These are phyloP conservation scores for Tauraco erythrolophus DNA, from an alignment of 2,113 vertebrate genomes.

Conservation along the genomic window DNA sequence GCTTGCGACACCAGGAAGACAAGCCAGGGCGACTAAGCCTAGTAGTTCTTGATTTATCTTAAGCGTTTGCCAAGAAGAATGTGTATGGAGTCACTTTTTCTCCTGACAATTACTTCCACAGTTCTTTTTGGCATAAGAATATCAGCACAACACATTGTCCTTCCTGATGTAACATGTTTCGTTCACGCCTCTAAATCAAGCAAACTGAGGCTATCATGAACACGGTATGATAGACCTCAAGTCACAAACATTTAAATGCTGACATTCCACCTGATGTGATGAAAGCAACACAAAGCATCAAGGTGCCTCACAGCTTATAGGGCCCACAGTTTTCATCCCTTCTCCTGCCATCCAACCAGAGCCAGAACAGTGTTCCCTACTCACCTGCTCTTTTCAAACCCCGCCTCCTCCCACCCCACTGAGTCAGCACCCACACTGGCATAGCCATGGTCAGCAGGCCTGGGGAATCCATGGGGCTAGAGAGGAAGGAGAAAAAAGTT, in stretches of 20 bases:
- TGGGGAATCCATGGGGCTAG: background rate
- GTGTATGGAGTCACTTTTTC: background rate
- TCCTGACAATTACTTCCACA: background rate
- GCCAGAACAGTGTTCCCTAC: background rate
- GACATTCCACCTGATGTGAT: background rate
- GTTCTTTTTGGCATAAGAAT: background rate
- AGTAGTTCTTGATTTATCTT: background rate
- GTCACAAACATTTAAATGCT: background rate
- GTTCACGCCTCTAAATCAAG: background rate
- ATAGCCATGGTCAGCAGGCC: background rate
- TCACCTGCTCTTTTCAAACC: background rate
- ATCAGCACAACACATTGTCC: background rate
- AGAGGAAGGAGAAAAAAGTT: background rate
- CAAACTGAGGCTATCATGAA: background rate
- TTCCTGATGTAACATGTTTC: background rate
- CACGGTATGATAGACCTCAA: rapidly evolving
- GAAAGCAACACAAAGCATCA: background rate
- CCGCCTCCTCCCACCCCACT: background rate
- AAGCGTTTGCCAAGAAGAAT: background rate
- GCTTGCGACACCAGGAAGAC: background rate
- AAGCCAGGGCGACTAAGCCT: background rate
- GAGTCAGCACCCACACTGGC: background rate
- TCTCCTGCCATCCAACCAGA: background rate
- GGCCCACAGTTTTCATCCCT: background rate
- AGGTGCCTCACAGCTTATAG: background rate